Evolutionary conservation across 2,113 vertebrate genomes (phyloP).

Genomic region (Clarias gariepinus): DNA sequence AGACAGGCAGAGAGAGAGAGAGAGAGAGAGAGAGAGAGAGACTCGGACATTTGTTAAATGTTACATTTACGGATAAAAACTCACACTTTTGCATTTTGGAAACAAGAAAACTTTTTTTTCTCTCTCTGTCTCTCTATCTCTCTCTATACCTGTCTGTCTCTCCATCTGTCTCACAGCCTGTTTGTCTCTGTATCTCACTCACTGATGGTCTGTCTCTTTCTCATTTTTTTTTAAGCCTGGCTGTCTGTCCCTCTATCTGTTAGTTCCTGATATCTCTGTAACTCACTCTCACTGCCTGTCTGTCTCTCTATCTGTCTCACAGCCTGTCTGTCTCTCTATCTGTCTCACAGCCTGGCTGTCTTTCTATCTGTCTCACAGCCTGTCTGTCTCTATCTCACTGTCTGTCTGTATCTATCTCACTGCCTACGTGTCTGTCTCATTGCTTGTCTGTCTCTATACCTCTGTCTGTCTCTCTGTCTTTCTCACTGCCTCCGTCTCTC

Average conservation of each 20-base stretch:
- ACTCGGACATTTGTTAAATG: neutral
- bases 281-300: too few species aligned
- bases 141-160: too few species aligned
- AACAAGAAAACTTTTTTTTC: neutral
- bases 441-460: neutral
- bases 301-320: too few species aligned
- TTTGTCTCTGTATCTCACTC: too few species aligned
- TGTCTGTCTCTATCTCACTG: neutral
- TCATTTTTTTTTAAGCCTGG: too few species aligned
- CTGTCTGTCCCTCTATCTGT: too few species aligned
- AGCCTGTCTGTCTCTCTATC: too few species aligned
- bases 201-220: too few species aligned
- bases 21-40: neutral
- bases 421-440: too few species aligned
- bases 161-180: too few species aligned
- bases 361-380: neutral
- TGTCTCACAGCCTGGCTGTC: neutral
- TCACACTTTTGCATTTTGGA: neutral
- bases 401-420: neutral
- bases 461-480: neutral
- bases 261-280: too few species aligned
- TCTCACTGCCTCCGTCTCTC: neutral
- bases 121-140: neutral
- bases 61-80: neutral
- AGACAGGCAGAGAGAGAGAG: conserved; percentile 37